These are phyloP conservation scores for Keiferia lycopersicella DNA, from an alignment of 2,888 invertebrate genomes.

Conservation along the genomic window DNA sequence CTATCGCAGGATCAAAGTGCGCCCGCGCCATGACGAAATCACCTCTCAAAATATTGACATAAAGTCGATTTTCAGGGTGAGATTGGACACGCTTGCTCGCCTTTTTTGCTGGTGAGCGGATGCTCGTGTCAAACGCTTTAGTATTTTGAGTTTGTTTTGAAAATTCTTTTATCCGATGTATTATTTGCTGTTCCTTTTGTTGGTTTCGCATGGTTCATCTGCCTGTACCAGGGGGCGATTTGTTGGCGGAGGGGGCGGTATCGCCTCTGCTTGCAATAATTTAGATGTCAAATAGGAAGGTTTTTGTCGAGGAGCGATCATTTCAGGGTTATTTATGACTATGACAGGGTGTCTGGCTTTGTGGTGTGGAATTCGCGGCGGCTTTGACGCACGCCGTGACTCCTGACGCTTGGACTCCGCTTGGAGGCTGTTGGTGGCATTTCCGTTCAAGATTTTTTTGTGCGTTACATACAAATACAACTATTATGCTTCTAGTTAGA, in stretches of 20 bases:
- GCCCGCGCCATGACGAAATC: slow-evolving; percentile 63
- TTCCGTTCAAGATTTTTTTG: slow-evolving; percentile 65
- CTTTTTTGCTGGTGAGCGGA: slow-evolving; percentile 77
- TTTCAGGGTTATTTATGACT: slow-evolving; percentile 78
- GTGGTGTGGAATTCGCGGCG: slow-evolving; percentile 69
- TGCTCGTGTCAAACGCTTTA: slow-evolving; percentile 82
- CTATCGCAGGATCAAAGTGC: slow-evolving; percentile 78
- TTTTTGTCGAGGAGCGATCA: slow-evolving; percentile 69
- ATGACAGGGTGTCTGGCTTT: slow-evolving; percentile 68
- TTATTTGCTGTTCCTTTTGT: slow-evolving; percentile 77
- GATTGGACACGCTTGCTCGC: slow-evolving; percentile 58
- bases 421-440: slow-evolving; percentile 70
- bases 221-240: slow-evolving; percentile 65
- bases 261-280: slow-evolving; percentile 71
- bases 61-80: slow-evolving; percentile 63
- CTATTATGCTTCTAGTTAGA: neutral
- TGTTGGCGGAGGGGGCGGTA: slow-evolving; percentile 69
- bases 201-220: slow-evolving; percentile 67
- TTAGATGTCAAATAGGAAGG: slow-evolving; percentile 78
- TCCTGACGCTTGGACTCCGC: neutral
- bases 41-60: slow-evolving; percentile 66
- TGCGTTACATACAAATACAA: neutral
- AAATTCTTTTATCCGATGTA: slow-evolving; percentile 81
- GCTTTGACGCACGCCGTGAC: slow-evolving; percentile 59
- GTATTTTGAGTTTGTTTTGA: slow-evolving; percentile 82